A percentile compares a stretch with the other conserved stretches of the same genome.
Evolutionary conservation across 2,797 vertebrate genomes (phyloP).

Genomic region (Platalea minor): DNA sequence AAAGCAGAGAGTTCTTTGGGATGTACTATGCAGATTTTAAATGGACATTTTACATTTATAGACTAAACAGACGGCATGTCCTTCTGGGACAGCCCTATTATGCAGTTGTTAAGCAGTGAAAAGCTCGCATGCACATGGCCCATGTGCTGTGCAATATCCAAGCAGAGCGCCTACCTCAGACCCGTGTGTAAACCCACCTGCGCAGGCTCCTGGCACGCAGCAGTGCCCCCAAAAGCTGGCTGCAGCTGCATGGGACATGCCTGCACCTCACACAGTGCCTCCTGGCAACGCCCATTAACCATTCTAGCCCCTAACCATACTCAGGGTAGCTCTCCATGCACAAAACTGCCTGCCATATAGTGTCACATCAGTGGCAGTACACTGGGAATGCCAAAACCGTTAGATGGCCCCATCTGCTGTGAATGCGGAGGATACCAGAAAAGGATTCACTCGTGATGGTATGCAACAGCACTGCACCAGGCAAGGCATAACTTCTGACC

Average conservation of each 20-base stretch:
- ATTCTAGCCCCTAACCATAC: background rate
- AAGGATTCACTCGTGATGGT: background rate
- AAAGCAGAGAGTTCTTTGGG: background rate
- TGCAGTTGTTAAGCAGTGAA: constrained; percentile 27
- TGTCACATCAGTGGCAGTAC: accelerated
- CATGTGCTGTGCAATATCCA: accelerated
- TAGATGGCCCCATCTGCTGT: background rate
- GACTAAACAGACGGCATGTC: background rate
- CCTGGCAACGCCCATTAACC: background rate
- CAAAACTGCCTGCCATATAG: background rate
- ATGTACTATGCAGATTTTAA: background rate
- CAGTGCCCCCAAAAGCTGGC: background rate
- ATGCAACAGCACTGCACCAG: background rate
- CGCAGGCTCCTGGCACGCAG: background rate
- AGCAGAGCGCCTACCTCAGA: background rate
- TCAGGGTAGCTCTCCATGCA: accelerated
- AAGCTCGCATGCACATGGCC: background rate
- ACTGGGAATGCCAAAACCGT: background rate
- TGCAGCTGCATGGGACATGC: accelerated
- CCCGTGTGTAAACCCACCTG: background rate
- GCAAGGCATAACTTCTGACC: background rate
- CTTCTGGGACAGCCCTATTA: background rate
- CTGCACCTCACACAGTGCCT: background rate
- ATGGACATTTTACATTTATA: background rate
- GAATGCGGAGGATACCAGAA: background rate